phyloP scores from a whole-genome alignment of 2,888 invertebrate species.

The Xestoiulus laeticollis region DNA sequence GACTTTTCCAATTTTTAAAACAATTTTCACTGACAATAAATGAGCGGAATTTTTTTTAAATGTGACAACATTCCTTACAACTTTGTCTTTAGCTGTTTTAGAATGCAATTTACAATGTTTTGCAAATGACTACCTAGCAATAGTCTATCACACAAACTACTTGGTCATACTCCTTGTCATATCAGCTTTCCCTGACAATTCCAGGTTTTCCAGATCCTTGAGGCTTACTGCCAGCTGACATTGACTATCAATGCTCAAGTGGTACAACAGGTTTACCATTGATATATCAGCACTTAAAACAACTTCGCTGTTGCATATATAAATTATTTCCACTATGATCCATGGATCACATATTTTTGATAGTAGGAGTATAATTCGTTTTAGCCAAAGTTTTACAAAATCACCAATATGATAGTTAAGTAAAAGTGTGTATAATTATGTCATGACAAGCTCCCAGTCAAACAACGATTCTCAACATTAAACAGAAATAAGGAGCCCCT shows the following conservation, averaged over 20 bases:
- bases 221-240: too few relatives aligned
- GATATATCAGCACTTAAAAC: not conserved
- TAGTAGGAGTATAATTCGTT: not conserved
- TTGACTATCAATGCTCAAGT: not conserved
- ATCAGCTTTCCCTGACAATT: too few relatives aligned
- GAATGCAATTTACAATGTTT: too few relatives aligned
- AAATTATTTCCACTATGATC: slow-evolving; percentile 1
- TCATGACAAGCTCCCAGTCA: not conserved
- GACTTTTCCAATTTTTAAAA: too few relatives aligned
- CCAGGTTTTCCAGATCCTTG: too few relatives aligned
- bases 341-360: not conserved
- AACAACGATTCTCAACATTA: not conserved
- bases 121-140: too few relatives aligned
- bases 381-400: not conserved
- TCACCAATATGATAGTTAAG: not conserved
- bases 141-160: too few relatives aligned
- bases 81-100: too few relatives aligned
- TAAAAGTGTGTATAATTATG: not conserved
- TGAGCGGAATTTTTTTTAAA: too few relatives aligned
- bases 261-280: not conserved
- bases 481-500: not conserved
- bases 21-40: too few relatives aligned
- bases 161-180: too few relatives aligned
- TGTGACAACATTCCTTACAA: too few relatives aligned
- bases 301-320: not conserved